Base-by-base conservation (phyloP, 2,113 vertebrate species). In the Aspidoscelis tigris region DNA sequence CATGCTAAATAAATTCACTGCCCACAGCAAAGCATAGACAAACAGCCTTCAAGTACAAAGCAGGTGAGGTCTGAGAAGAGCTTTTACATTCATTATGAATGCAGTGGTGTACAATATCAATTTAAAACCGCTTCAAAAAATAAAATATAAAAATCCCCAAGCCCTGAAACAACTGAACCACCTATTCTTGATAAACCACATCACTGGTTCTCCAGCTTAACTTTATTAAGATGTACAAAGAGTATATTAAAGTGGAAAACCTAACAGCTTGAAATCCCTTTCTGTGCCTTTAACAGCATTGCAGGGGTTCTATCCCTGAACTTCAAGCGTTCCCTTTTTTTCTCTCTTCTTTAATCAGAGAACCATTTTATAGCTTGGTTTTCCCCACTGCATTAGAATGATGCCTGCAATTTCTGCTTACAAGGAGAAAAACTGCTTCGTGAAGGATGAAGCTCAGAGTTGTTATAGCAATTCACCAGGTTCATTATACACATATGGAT, bases 11-110 rank as follows among this genome's bases (percentile, higher is more conserved):
- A 26, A 69, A 22, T 41, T 78, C 55, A 53, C 44, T 0, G 20
- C 69, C 65, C 89, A 92, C 71, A 69, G 83, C 33, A 78, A 84
- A 90, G 84, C 70, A 85, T 73, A 83, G 69, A n/a, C 5, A 4
- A 39, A 3, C 88, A 89, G 64, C 71, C 82, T 53, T 89, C 47
- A 50, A 68, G n/a, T 64, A 81, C 1, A 26, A 39, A 43, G 78
- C 81, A 74, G 81, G 81, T 78, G 80, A 61, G 76, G 53, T 72
- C 75, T 71, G 61, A n/a, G 18, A 89, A 75, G 66, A 69, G 50
- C 72, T 84, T 72, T 81, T 81, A n/a, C 47, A 7, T 76, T 66
- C 71, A 70, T 78, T 78, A 84, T 71, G 41, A 70, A 84, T 78
- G 66, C 50, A 78, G 41, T 76, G 44, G 68, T 78, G 66, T 44